phyloP scores from a whole-genome alignment of 2,113 vertebrate genomes.

The Grantiella picta region DNA sequence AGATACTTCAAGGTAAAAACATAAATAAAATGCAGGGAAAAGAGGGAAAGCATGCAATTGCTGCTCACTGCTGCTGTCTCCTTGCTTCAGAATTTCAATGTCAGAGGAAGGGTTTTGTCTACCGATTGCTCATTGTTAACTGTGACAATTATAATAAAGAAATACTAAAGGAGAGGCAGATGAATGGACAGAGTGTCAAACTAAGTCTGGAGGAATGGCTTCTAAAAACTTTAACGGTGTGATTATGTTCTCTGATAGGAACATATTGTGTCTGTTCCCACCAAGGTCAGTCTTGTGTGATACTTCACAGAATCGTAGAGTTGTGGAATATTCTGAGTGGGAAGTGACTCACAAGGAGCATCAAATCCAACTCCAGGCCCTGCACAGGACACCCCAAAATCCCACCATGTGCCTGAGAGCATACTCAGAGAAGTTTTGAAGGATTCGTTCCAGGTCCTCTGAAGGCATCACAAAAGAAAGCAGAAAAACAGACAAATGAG shows the following conservation, averaged over 20 bases:
- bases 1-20: neutral
- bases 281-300: neutral
- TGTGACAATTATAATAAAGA: neutral
- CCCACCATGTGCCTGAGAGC: neutral
- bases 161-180: neutral
- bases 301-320: neutral
- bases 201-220: neutral
- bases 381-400: neutral
- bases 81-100: neutral
- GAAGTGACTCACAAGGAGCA: neutral
- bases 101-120: neutral
- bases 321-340: neutral
- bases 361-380: accelerated
- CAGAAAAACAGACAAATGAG: neutral
- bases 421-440: neutral
- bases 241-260: neutral
- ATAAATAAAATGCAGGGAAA: neutral
- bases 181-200: neutral
- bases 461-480: neutral
- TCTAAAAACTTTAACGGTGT: neutral
- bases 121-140: neutral
- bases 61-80: neutral
- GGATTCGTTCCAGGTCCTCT: neutral
- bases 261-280: neutral
- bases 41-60: neutral